Conservation (phyloP, 30 jellyfish, hydroid and myxozoan genomes). For the Sanderia malayensis region DNA sequence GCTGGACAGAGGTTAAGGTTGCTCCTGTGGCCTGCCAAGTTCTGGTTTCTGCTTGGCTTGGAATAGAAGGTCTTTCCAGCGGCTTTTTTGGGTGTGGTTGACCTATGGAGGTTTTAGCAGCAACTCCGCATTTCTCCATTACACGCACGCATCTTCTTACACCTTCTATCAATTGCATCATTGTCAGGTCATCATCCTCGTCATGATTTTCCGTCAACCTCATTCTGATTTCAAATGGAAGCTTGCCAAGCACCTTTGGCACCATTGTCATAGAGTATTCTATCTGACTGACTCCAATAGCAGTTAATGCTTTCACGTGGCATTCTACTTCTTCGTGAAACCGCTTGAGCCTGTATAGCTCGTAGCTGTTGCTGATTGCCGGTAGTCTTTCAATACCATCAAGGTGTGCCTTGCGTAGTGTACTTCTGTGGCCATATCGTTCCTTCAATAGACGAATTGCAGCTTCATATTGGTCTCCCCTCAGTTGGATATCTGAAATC, state of each 20-base stretch:
- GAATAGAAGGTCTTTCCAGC: not conserved
- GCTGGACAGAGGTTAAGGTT: slow-evolving; percentile 7
- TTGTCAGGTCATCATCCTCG: too few species aligned
- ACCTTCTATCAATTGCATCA: slow-evolving; percentile 7
- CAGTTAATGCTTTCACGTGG: slow-evolving; percentile 36
- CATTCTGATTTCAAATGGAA: slow-evolving; percentile 17
- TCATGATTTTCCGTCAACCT: too few species aligned
- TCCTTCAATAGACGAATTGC: slow-evolving; percentile 37
- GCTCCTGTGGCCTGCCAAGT: slow-evolving; percentile 34
- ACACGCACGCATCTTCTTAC: slow-evolving; percentile 14
- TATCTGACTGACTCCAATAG: slow-evolving; percentile 28
- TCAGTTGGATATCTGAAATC: slow-evolving; percentile 15
- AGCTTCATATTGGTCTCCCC: slow-evolving; percentile 21
- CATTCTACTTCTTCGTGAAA: slow-evolving; percentile 43
- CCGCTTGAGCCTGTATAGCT: slow-evolving; percentile 18
- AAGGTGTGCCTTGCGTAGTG: slow-evolving; percentile 44
- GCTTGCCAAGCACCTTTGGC: slow-evolving; percentile 20
- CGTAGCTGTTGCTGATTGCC: slow-evolving; percentile 2
- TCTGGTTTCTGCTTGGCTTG: not conserved
- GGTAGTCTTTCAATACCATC: slow-evolving; percentile 23
- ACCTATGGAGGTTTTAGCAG: not conserved
- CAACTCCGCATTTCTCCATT: slow-evolving; percentile 30
- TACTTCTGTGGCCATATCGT: slow-evolving; percentile 41
- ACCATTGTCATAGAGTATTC: slow-evolving; percentile 41
- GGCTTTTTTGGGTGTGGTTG: not conserved